phyloP scores from a whole-genome alignment of 2,113 vertebrate species.

The Micronycteris hirsuta region DNA sequence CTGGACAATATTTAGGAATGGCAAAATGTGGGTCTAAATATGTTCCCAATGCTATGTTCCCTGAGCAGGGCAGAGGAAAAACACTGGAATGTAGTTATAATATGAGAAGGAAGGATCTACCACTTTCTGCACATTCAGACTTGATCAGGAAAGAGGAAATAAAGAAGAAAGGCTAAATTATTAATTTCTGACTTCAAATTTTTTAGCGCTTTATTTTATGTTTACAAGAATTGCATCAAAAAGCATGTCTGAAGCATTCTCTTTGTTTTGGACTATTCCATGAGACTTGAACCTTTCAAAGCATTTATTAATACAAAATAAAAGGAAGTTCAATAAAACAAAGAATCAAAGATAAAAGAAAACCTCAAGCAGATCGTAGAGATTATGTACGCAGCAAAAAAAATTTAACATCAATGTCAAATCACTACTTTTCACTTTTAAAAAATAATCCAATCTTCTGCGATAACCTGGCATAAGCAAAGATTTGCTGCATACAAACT shows the following conservation, averaged over 20 bases:
- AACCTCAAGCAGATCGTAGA: not conserved
- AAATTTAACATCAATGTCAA: not conserved
- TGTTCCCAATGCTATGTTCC: not conserved
- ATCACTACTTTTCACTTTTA: not conserved
- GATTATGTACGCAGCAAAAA: not conserved
- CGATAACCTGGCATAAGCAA: not conserved
- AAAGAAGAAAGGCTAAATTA: not conserved
- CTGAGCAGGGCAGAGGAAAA: not conserved
- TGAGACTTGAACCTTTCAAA: not conserved
- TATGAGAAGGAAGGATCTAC: not conserved
- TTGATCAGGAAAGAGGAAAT: not conserved
- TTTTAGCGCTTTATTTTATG: not conserved
- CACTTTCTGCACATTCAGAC: not conserved
- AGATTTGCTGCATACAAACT: not conserved
- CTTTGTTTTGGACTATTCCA: not conserved
- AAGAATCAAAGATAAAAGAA: not conserved
- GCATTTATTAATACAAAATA: not conserved
- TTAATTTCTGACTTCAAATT: not conserved
- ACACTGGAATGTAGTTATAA: not conserved
- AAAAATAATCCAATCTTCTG: not conserved
- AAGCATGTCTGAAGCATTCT: not conserved
- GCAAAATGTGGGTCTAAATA: not conserved
- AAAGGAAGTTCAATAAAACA: not conserved
- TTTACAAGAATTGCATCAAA: not conserved
- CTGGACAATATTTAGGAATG: not conserved